Base-by-base conservation (phyloP, 2,113 vertebrate species). In the Centrocercus urophasianus region DNA sequence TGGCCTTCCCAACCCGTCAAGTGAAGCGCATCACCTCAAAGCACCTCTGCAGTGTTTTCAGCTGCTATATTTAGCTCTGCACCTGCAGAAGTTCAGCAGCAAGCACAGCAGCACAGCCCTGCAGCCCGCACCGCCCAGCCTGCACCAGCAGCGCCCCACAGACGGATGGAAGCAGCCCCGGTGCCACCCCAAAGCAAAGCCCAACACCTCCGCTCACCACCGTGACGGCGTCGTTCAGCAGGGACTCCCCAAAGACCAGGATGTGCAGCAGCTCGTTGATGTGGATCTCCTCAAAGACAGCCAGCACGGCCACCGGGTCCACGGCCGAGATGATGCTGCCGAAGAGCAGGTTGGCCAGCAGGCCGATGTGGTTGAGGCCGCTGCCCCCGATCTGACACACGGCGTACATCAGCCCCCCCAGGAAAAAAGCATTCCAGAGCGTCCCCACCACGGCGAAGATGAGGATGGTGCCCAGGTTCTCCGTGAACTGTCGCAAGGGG, bases 211-310 rank as follows among this genome's bases (percentile, higher is more conserved):
- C 74, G 97, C 99, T 98, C 93, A 99, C 99, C 76, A 99, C 99
- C 8, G 99, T 99, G 97, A 99, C 99, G 0, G 99, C 99, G 1
- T 99, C 99, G 1, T 99, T 99, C 66, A 99, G 99, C 96, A 99
- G 97, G 4, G 99, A 99, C 90, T 99, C 99, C 2, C 99, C 99
- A 1, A 99, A 99, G 83, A 99, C 99, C 40, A 99, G 97, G 95
- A 99, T 99, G 95, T 99, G 99, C 71, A 99, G 96, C 84, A 99
- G 98, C 85, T 99, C 99, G 2, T 99, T 99, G 97, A 99, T 99
- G 96, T 99, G 99, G 96, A 99, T 99, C 97, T 99, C 99, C 96
- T 99, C 99, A 17, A 99, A 99, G 27, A 99, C 99, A 0, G 99
- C 99, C 59, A 99, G 98, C 90, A 99, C 99, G 0, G 99, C 99